These are phyloP conservation scores for Drosophila colorata DNA, from an alignment of 2,888 invertebrate genomes.

Conservation along the genomic window DNA sequence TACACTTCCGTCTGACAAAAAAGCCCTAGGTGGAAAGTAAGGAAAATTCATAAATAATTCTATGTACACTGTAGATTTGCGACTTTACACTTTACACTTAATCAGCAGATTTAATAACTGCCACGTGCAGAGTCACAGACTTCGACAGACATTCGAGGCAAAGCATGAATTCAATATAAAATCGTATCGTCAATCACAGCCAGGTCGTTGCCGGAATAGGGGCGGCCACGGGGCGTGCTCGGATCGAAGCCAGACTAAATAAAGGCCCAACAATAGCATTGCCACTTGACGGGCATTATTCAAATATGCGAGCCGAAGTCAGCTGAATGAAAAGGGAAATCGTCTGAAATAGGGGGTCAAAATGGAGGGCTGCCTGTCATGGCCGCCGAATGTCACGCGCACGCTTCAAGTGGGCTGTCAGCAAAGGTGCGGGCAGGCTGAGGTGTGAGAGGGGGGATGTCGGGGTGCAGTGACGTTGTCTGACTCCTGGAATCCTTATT, in stretches of 20 bases:
- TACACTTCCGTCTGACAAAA: constrained; percentile 31
- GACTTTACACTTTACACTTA: constrained; percentile 68
- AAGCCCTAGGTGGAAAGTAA: neutral
- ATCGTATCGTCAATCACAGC: constrained; percentile 73
- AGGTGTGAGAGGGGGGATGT: neutral
- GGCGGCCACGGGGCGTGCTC: neutral
- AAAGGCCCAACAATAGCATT: constrained; percentile 58
- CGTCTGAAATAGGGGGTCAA: neutral
- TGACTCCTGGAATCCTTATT: neutral
- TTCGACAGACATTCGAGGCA: constrained; percentile 10
- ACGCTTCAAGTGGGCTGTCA: constrained; percentile 70
- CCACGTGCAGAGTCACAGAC: constrained; percentile 57
- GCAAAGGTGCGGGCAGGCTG: constrained; percentile 9
- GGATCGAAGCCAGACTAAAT: constrained; percentile 51
- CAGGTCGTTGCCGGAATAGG: constrained; percentile 7
- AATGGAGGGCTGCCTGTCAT: constrained; percentile 49
- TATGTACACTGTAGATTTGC: constrained; percentile 27
- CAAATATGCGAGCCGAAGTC: constrained; percentile 55
- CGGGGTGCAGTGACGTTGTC: neutral
- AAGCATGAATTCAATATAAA: constrained; percentile 58
- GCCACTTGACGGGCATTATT: constrained; percentile 77
- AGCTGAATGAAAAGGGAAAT: constrained; percentile 4
- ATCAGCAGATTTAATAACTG: constrained; percentile 79
- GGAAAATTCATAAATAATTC: constrained; percentile 61
- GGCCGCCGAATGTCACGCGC: constrained; percentile 78